Evolutionary conservation across 2,113 vertebrate species (phyloP).

Genomic region (Gymnorhina tibicen): DNA sequence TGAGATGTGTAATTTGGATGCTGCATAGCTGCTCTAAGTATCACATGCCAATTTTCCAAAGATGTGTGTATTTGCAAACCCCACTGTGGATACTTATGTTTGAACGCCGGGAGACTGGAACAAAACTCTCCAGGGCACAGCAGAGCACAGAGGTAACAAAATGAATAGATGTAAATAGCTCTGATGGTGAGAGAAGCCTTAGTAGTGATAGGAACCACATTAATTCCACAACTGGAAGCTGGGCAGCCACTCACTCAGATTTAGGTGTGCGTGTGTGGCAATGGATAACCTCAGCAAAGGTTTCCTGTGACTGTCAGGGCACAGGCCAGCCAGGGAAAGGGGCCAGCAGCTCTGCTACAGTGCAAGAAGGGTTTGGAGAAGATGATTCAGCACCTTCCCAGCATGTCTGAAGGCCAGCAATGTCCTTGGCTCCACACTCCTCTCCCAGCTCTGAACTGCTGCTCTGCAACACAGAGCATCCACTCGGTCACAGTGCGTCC

Average conservation of each 20-base stretch:
- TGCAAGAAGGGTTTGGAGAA: not conserved
- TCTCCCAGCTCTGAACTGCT: not conserved
- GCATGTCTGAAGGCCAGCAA: not conserved
- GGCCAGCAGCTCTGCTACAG: not conserved
- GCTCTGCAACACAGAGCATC: not conserved
- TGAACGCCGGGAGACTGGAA: not conserved
- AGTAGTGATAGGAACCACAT: not conserved
- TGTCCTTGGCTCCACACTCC: not conserved
- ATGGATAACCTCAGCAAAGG: not conserved
- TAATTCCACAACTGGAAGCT: not conserved
- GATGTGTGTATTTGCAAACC: constrained; percentile 20
- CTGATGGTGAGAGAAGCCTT: not conserved
- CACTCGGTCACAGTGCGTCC: accelerated
- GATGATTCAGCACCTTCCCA: constrained; percentile 37
- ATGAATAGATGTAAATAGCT: constrained; percentile 2
- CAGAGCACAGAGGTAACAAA: constrained; percentile 22
- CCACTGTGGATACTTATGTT: constrained; percentile 42
- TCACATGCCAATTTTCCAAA: not conserved
- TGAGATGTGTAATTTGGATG: constrained; percentile 25
- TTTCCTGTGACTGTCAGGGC: not conserved
- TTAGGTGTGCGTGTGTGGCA: accelerated
- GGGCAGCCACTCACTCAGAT: not conserved
- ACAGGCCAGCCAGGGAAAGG: not conserved
- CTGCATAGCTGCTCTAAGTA: constrained; percentile 24
- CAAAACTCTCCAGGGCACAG: constrained; percentile 29